Evolutionary conservation across 2,113 vertebrate species (phyloP).

Genomic region (Synodontis membranacea): DNA sequence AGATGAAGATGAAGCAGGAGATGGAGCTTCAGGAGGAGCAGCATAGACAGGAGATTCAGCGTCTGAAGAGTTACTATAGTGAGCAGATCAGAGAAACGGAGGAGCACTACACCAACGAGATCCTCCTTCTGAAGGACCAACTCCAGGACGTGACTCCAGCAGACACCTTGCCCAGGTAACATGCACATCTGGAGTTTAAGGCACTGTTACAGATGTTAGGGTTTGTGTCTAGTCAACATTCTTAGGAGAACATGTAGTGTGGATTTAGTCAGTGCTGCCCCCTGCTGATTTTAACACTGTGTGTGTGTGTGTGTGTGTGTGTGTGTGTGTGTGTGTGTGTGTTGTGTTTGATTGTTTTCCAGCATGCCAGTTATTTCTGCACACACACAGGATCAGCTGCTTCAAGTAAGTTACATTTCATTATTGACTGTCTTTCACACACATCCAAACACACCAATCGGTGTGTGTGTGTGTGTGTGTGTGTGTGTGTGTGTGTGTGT

Average conservation of each 20-base stretch:
- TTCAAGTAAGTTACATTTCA: conserved; percentile 27
- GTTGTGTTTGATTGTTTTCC: conserved; percentile 34
- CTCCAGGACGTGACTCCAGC: conserved; percentile 67
- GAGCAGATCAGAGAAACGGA: conserved; percentile 79
- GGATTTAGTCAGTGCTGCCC: conserved; percentile 5
- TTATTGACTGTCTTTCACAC: background rate
- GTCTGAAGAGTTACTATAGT: conserved; percentile 74
- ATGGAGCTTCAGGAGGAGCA: conserved; percentile 74
- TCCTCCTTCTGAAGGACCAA: conserved; percentile 74
- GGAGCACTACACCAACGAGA: conserved; percentile 73
- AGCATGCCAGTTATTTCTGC: conserved; percentile 48
- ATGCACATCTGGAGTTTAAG: background rate
- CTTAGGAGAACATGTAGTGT: background rate
- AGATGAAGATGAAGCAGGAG: conserved; percentile 57
- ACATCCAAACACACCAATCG: background rate
- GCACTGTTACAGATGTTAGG: background rate
- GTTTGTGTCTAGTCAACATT: background rate
- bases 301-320: background rate
- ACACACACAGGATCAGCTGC: background rate
- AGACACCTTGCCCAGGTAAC: conserved; percentile 74
- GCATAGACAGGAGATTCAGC: conserved; percentile 77
- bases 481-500: background rate
- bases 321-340: conserved; percentile 25
- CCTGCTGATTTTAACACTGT: background rate
- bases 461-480: background rate